A percentile compares a stretch with the other conserved stretches of the same genome.
phyloP scores from a whole-genome alignment of 2,797 vertebrate species.

The Ambastaia sidthimunki region DNA sequence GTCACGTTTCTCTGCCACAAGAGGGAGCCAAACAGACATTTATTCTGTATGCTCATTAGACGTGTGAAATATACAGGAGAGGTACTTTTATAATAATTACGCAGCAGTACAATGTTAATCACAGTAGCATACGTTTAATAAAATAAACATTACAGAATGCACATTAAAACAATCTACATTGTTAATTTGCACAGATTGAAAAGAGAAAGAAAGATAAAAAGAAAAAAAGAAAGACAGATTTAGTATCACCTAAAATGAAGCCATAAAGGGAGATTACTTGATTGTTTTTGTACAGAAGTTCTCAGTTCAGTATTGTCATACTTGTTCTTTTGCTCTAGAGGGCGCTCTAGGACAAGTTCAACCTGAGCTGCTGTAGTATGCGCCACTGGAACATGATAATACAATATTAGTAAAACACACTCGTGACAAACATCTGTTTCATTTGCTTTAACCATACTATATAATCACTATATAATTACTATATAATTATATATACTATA shows the following conservation, averaged over 20 bases:
- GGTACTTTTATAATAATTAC: no score
- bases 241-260: no score
- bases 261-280: neutral
- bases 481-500: neutral
- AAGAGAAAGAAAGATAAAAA: no score
- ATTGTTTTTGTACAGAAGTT: neutral
- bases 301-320: neutral
- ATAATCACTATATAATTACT: neutral
- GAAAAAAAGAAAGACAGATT: no score
- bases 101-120: no score
- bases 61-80: neutral
- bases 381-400: neutral
- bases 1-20: slow-evolving; percentile 1
- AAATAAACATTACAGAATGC: no score
- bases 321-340: slow-evolving; percentile 26
- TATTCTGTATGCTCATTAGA: neutral
- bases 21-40: slow-evolving; percentile 19
- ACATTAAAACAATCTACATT: no score
- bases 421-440: neutral
- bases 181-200: no score
- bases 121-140: no score
- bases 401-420: neutral
- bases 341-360: slow-evolving; percentile 34
- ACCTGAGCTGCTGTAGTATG: neutral
- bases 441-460: neutral